A percentile compares a stretch with the other conserved stretches of the same genome.
Evolutionary conservation across 2,797 vertebrate genomes (phyloP).

Genomic region (Danio tinwini): DNA sequence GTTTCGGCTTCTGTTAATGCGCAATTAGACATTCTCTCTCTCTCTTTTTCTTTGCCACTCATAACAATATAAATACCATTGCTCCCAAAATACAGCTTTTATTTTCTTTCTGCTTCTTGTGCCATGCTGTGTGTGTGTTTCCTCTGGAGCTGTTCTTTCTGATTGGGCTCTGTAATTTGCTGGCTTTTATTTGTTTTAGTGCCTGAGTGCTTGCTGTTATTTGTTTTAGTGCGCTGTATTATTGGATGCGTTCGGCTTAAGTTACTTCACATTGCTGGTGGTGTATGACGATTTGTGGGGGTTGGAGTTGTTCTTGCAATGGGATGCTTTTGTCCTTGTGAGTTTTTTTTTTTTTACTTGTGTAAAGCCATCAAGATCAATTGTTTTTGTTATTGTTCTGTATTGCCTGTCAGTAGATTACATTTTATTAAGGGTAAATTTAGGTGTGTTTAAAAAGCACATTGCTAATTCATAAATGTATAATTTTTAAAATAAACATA

Average conservation of each 20-base stretch:
- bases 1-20: slow-evolving; percentile 34
- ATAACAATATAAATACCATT: slow-evolving; percentile 43
- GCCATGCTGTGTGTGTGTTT: slow-evolving; percentile 17
- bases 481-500: no score
- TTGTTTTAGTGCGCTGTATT: slow-evolving; percentile 45
- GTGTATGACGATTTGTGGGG: slow-evolving; percentile 10
- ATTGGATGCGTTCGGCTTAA: slow-evolving; percentile 38
- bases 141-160: slow-evolving; percentile 41
- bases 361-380: not conserved
- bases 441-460: no score
- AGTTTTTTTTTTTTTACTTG: not conserved
- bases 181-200: slow-evolving; percentile 25
- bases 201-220: slow-evolving; percentile 35
- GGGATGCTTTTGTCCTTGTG: not conserved
- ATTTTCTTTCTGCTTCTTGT: slow-evolving; percentile 51
- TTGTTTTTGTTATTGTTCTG: not conserved
- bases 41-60: slow-evolving; percentile 1
- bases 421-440: no score
- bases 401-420: no score
- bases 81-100: slow-evolving; percentile 27
- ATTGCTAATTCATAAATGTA: no score
- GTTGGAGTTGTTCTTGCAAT: not conserved
- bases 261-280: slow-evolving; percentile 7
- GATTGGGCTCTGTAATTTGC: slow-evolving; percentile 19
- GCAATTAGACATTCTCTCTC: slow-evolving; percentile 28